Evolutionary conservation across 1,140 invertebrate species (phyloP).

Genomic region (Phenacoccus solenopsis): DNA sequence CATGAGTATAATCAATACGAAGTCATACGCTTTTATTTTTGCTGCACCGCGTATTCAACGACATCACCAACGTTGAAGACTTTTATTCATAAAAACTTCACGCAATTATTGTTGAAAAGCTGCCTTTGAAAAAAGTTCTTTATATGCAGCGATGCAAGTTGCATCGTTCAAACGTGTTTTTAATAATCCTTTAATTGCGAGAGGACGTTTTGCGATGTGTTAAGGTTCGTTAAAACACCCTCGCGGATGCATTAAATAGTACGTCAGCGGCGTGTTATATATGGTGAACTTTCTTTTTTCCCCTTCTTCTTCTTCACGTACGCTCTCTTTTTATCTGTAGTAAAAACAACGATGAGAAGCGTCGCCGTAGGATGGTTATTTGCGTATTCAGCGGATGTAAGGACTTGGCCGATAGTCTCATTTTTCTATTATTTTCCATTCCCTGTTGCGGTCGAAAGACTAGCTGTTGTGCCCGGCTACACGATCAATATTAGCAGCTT

Average conservation of each 20-base stretch:
- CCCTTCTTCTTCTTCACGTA: too few species aligned
- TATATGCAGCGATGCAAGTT: neutral
- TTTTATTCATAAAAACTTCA: too few species aligned
- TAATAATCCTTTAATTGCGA: slow-evolving; percentile 3
- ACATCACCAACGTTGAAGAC: too few species aligned
- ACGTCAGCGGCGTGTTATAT: neutral
- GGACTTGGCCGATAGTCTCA: neutral
- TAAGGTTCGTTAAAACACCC: slow-evolving; percentile 6
- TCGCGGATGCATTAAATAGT: neutral
- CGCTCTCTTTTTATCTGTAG: too few species aligned
- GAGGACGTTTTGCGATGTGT: neutral
- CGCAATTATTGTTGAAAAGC: slow-evolving; percentile 1
- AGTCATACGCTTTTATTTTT: too few species aligned
- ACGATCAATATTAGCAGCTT: too few species aligned
- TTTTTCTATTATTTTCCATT: slow-evolving; percentile 4
- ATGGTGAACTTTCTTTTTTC: neutral
- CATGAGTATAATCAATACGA: too few species aligned
- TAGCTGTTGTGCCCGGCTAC: too few species aligned
- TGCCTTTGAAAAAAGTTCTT: neutral
- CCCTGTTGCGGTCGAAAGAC: too few species aligned
- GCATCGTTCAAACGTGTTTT: slow-evolving; percentile 1
- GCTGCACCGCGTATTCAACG: too few species aligned
- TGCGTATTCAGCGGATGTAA: slow-evolving; percentile 9
- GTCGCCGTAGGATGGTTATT: neutral
- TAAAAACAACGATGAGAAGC: slow-evolving; percentile 6